These are phyloP conservation scores for Atrina japonica DNA, from an alignment of 2,888 invertebrate species.

Conservation along the genomic window DNA sequence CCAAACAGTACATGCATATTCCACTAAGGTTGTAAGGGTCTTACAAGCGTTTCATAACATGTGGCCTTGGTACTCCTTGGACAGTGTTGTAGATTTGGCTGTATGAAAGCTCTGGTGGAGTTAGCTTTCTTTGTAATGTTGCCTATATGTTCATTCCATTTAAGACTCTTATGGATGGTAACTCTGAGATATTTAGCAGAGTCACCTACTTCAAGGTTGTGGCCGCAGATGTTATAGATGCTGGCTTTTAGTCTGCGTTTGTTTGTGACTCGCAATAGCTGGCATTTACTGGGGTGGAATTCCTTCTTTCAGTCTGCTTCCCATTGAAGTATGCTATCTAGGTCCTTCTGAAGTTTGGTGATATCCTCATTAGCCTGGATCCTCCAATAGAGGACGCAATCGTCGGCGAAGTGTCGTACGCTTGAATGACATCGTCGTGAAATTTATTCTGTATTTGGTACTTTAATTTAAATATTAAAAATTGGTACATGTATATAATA, in stretches of 20 bases:
- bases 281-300: not conserved
- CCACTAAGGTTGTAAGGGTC: constrained; percentile 13
- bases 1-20: constrained; percentile 12
- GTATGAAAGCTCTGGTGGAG: not conserved
- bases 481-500: not conserved
- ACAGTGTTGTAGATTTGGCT: not conserved
- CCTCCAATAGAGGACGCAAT: too few relatives aligned
- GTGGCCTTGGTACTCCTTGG: not conserved
- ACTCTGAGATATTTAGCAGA: not conserved
- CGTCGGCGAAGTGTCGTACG: too few relatives aligned
- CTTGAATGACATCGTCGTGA: too few relatives aligned
- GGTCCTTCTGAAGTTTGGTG: not conserved
- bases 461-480: not conserved
- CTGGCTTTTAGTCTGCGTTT: too few relatives aligned
- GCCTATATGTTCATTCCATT: not conserved
- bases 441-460: not conserved
- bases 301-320: not conserved
- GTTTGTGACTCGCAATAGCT: not conserved
- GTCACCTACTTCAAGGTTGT: not conserved
- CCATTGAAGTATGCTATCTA: not conserved
- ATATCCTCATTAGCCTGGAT: too few relatives aligned
- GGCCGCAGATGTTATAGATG: not conserved
- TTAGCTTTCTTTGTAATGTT: not conserved
- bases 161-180: not conserved
- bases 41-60: constrained; percentile 18